Evolutionary conservation across 2,888 invertebrate species (phyloP), one percentile per base, ranked within the genome.

Genomic region (Anarsia innoxiella): DNA sequence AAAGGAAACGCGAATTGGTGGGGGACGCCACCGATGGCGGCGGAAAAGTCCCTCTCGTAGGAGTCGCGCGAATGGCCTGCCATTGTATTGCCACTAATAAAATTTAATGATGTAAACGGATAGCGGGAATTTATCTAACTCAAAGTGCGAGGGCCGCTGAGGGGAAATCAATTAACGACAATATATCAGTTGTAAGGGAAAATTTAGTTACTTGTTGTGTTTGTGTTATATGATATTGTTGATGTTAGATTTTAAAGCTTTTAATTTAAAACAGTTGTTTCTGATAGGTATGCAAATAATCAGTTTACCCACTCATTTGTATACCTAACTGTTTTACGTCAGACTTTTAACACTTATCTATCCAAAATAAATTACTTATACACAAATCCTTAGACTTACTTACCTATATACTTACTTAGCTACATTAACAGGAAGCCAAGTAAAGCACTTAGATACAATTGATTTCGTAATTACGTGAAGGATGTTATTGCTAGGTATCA

Each of bases 31-130:
- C 64, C 59, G n/a, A n/a, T 8, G 63, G 54, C 53, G 59, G 58
- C 67, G 69, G 76, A 74, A 79, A 74, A 73, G 67, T 74, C 73
- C 69, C 79, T 78, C 67, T 66, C 63, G 53, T 56, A 37, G 48
- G 54, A 62, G 63, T 67, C 61, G 59, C 63, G 60, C 68, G 64
- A 59, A 72, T 67, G 56, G 67, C 60, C 48, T 51, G 48, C 70
- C 53, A 75, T 83, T 83, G 79, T 80, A 63, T 72, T 70, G 68
- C 68, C 68, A 70, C 76, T 80, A 82, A 82, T 84, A 83, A 83
- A 83, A 83, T 80, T 80, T 82, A 82, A 83, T 83, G 80, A 78
- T 80, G 80, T 83, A 83, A 84, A 82, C 79, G 80, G 80, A 83
- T 82, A 83, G 73, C 76, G 70, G 67, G 71, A 78, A 80, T 80